These are phyloP conservation scores for Eulemur rubriventer DNA, from an alignment of 2,797 vertebrate genomes.

Conservation along the genomic window DNA sequence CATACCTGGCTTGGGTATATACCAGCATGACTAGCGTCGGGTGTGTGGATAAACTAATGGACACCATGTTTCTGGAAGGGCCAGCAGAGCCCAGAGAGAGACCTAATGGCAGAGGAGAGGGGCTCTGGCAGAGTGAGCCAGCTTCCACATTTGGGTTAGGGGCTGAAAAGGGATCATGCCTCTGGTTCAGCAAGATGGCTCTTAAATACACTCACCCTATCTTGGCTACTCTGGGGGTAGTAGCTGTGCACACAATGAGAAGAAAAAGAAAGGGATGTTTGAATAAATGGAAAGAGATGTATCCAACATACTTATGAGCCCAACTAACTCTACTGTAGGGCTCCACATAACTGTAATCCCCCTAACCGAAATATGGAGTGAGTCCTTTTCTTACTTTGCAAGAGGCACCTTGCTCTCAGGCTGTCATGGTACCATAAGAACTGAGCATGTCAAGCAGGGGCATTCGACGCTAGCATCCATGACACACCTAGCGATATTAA, in stretches of 20 bases:
- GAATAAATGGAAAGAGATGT: slow-evolving; percentile 1
- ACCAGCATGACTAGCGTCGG: neutral
- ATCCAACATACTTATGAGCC: neutral
- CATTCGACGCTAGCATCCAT: neutral
- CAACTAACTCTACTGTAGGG: neutral
- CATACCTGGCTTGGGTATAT: neutral
- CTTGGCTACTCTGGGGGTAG: neutral
- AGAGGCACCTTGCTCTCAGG: neutral
- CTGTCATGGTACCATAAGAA: neutral
- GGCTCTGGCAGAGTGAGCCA: neutral
- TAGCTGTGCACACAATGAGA: neutral
- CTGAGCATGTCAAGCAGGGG: neutral
- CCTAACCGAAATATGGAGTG: neutral
- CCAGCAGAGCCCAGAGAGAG: neutral
- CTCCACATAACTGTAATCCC: neutral
- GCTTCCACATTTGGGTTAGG: neutral
- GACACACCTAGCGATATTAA: neutral
- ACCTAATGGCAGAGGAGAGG: neutral
- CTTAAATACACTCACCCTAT: neutral
- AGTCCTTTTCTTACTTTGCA: neutral
- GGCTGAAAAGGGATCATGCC: neutral
- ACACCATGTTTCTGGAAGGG: neutral
- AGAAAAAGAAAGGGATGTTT: neutral
- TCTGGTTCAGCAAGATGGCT: neutral
- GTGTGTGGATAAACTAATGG: neutral